A percentile compares a stretch with the other conserved stretches of the same genome.
Evolutionary conservation across 2,797 vertebrate genomes (phyloP).

Genomic region (Streptopelia turtur): DNA sequence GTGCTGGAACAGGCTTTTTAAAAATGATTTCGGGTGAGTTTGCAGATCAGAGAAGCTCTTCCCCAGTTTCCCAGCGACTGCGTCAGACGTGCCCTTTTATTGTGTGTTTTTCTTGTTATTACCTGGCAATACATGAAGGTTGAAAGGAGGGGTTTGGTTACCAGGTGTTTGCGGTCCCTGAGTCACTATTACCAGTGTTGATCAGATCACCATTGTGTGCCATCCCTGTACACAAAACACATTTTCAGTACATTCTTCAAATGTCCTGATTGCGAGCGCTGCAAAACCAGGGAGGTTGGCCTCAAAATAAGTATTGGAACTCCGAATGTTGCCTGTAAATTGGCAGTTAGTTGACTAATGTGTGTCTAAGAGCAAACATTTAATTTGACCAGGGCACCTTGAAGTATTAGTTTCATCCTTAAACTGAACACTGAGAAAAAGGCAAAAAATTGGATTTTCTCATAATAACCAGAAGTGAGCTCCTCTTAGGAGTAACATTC

Average conservation of each 20-base stretch:
- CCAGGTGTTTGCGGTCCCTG: background rate
- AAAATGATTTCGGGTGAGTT: background rate
- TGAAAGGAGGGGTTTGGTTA: background rate
- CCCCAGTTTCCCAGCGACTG: background rate
- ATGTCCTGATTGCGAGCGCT: background rate
- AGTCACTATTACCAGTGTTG: background rate
- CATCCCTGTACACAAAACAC: background rate
- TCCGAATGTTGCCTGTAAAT: rapidly evolving
- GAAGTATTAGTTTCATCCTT: background rate
- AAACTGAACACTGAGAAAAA: background rate
- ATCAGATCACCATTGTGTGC: background rate
- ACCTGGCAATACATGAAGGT: background rate
- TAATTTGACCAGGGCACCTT: background rate
- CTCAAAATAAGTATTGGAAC: background rate
- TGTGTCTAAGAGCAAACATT: background rate
- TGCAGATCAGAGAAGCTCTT: background rate
- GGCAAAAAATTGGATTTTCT: background rate
- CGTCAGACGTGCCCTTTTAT: background rate
- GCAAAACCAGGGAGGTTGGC: background rate
- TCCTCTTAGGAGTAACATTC: background rate
- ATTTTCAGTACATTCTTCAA: background rate
- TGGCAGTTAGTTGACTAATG: background rate
- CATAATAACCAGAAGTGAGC: background rate
- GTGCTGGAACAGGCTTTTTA: background rate
- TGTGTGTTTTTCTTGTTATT: background rate